Evolutionary conservation across 2,113 vertebrate species (phyloP).

Genomic region (Picathartes gymnocephalus): DNA sequence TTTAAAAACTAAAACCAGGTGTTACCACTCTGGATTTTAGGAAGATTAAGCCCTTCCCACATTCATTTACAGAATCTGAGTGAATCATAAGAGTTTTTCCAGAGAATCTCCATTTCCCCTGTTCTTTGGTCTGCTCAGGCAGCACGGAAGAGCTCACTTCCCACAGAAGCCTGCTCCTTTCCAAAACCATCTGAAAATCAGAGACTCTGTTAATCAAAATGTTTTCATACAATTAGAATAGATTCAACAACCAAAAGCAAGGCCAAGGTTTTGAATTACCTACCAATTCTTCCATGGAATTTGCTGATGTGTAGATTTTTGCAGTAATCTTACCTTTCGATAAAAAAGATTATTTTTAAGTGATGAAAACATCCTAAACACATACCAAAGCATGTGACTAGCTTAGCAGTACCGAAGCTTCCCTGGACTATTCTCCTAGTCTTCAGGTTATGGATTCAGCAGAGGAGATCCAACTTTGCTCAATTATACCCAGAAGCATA

Average conservation of each 20-base stretch:
- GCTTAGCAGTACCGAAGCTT: background rate
- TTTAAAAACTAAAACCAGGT: slow-evolving; percentile 37
- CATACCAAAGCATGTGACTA: background rate
- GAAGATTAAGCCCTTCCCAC: background rate
- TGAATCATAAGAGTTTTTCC: background rate
- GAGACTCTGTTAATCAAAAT: background rate
- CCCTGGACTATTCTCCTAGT: background rate
- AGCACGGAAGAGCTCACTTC: background rate
- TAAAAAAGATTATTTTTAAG: background rate
- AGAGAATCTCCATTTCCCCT: background rate
- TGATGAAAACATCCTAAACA: background rate
- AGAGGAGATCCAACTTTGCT: background rate
- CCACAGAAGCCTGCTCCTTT: background rate
- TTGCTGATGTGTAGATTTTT: background rate
- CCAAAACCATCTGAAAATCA: background rate
- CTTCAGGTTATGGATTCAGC: background rate
- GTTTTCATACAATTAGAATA: background rate
- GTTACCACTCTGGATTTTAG: background rate
- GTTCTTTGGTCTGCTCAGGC: background rate
- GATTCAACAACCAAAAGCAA: background rate
- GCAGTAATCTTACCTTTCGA: background rate
- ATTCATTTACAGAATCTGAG: background rate
- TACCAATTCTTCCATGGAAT: background rate
- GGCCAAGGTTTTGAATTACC: background rate
- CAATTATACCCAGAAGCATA: background rate